A percentile compares a stretch with the other conserved stretches of the same genome.
phyloP scores from a whole-genome alignment of 2,888 invertebrate genomes.

The Andrena flavipes region DNA sequence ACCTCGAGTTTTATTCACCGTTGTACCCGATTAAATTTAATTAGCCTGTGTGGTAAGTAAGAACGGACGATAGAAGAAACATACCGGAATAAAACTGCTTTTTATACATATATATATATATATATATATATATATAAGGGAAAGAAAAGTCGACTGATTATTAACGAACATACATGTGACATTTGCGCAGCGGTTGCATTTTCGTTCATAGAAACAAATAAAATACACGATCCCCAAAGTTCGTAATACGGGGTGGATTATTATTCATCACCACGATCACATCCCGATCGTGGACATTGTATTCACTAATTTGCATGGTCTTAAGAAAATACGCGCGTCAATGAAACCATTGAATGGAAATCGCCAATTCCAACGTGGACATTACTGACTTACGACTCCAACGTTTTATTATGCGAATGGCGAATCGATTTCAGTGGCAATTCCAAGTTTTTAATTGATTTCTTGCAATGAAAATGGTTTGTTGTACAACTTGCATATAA shows the following conservation, averaged over 20 bases:
- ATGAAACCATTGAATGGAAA: conserved; percentile 43
- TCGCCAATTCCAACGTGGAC: conserved; percentile 13
- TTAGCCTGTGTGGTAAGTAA: not conserved
- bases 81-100: not conserved
- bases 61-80: not conserved
- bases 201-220: conserved; percentile 22
- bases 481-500: too few relatives aligned
- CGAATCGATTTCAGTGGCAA: not conserved
- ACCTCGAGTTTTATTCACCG: not conserved
- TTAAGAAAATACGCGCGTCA: conserved; percentile 44
- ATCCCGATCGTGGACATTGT: conserved; percentile 64
- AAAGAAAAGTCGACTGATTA: not conserved
- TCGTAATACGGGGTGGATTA: conserved; percentile 63
- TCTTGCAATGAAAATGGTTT: too few relatives aligned
- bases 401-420: not conserved
- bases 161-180: conserved; percentile 3
- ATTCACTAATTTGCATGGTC: conserved; percentile 56
- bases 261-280: conserved; percentile 68
- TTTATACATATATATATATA: not conserved
- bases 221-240: conserved; percentile 32
- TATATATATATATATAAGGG: too few relatives aligned
- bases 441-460: too few relatives aligned
- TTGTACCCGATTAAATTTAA: conserved; percentile 3
- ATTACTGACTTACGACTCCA: not conserved
- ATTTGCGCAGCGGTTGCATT: conserved; percentile 16